Base-by-base conservation (phyloP, 1,140 invertebrate species). In the Protaetia brevitarsis region DNA sequence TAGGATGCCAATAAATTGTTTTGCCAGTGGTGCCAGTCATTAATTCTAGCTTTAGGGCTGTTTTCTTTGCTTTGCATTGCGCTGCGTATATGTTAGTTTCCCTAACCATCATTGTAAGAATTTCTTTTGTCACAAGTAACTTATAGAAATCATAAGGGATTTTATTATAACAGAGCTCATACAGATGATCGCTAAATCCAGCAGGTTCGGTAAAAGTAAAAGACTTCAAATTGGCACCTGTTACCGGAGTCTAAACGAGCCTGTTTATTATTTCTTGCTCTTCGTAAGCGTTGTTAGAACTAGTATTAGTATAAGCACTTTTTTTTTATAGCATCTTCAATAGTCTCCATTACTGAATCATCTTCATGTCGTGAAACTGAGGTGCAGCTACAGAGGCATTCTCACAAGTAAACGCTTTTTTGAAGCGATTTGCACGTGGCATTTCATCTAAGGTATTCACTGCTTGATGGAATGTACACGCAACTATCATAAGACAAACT, bases 51-150 rank as follows among this genome's bases (percentile, higher is more conserved):
- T 21, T 37, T 10, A 8, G 31, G 4, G 45, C 13, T 16, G n/a
- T 21, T 10, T 63, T 63, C 23, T 63, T 63, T 41, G 10, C 16
- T n/a, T 23, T 30, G 59, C 59, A 61, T 21, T 63, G 61, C 5
- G 30, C 31, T 6, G 61, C 61, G 27, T 63, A 63, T 28, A 31
- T 36, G 26, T 63, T 63, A 3, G 34, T 41, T 41, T 63, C 61
- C 13, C 6, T 26, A 3, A 63, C 61, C 30, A 29, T 30, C n/a
- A n/a, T n/a, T n/a, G n/a, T 5, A 58, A 58, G 11, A 58, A 61
- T 16, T 6, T 51, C 13, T 8, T 51, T 16, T 16, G 13, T 8
- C 16, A 51, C 45, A 7, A 51, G 7, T 6, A 51, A 19, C 16
- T 51, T 23, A 51, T 19, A 51, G 21, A 51, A 51, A n/a, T 34